Conservation (phyloP, 1,140 invertebrate species). For the Hylaeus volcanicus region DNA sequence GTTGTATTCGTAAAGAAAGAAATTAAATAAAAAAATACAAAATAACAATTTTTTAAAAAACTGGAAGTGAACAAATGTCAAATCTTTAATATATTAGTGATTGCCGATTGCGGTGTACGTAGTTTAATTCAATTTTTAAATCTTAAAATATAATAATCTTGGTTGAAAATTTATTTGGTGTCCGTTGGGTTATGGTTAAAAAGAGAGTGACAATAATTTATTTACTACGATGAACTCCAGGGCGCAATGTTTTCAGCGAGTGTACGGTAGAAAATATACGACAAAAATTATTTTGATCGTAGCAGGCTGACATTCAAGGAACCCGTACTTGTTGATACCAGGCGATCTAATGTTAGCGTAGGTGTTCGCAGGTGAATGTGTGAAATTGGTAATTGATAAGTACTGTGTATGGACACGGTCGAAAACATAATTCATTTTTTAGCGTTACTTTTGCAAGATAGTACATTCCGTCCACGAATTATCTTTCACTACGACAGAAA, state of each 20-base stretch:
- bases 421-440: too few species aligned
- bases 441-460: not conserved
- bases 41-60: too few species aligned
- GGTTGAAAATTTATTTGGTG: too few species aligned
- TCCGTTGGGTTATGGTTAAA: too few species aligned
- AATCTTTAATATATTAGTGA: too few species aligned
- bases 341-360: slow-evolving; percentile 56
- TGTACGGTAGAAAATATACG: not conserved
- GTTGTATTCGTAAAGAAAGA: too few species aligned
- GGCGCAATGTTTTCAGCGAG: not conserved
- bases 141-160: too few species aligned
- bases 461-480: not conserved
- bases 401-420: not conserved
- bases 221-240: not conserved
- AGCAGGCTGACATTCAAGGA: not conserved
- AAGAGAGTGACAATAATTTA: not conserved
- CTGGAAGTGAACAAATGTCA: too few species aligned
- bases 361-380: slow-evolving; percentile 51
- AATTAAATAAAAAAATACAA: too few species aligned
- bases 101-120: too few species aligned
- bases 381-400: slow-evolving; percentile 55
- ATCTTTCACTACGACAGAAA: not conserved
- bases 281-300: not conserved
- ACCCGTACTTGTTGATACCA: slow-evolving; percentile 17
- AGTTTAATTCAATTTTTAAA: too few species aligned